phyloP scores from a whole-genome alignment of 2,113 vertebrate species.

The Thunnus thynnus region DNA sequence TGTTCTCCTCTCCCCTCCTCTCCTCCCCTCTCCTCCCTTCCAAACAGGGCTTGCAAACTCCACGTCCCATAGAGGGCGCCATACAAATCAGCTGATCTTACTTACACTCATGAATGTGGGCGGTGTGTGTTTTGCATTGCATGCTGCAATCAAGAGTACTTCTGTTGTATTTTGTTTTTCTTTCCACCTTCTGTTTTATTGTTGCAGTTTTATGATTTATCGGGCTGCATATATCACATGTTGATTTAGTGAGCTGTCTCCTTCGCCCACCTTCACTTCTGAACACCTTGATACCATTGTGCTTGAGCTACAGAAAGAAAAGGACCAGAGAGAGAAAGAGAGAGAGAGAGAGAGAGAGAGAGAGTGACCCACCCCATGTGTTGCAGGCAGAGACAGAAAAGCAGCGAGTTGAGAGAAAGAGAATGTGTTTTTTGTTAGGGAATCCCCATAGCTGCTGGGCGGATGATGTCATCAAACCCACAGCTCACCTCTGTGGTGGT shows the following conservation, averaged over 20 bases:
- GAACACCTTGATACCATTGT: conserved; percentile 16
- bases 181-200: conserved; percentile 36
- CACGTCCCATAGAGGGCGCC: conserved; percentile 54
- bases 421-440: conserved; percentile 74
- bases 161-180: conserved; percentile 15
- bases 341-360: conserved; percentile 15
- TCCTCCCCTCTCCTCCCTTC: background rate
- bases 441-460: conserved; percentile 78
- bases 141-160: conserved; percentile 52
- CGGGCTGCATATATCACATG: conserved; percentile 43
- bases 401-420: conserved; percentile 46
- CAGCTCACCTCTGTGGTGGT: conserved; percentile 71
- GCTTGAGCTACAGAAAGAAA: conserved; percentile 29
- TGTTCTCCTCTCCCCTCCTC: background rate
- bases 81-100: conserved; percentile 41
- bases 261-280: conserved; percentile 19
- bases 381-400: conserved; percentile 46
- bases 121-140: conserved; percentile 51
- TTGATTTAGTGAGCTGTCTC: conserved; percentile 47
- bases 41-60: conserved; percentile 60
- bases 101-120: conserved; percentile 37
- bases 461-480: conserved; percentile 72
- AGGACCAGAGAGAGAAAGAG: conserved; percentile 1
- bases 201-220: conserved; percentile 30
- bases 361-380: conserved; percentile 43